phyloP scores from a whole-genome alignment of 2,888 invertebrate genomes.

The Seira musarum region DNA sequence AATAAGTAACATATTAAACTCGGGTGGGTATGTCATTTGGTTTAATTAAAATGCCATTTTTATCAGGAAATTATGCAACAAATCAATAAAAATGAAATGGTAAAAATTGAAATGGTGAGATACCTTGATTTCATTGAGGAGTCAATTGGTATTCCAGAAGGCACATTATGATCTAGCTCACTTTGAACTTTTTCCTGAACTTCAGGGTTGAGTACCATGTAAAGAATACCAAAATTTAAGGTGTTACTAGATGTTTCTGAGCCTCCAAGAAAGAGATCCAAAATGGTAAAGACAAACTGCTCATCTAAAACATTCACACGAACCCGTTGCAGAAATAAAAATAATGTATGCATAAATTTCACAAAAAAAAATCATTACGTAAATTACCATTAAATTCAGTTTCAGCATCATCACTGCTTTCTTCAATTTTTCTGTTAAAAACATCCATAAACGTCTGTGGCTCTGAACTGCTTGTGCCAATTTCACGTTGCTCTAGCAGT shows the following conservation, averaged over 20 bases:
- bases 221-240: neutral
- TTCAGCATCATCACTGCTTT: slow-evolving; percentile 4
- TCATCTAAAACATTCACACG: too few relatives aligned
- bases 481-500: slow-evolving; percentile 2
- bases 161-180: slow-evolving; percentile 23
- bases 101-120: too few relatives aligned
- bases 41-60: too few relatives aligned
- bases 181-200: slow-evolving; percentile 32
- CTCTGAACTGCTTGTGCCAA: too few relatives aligned
- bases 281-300: neutral
- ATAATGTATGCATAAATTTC: too few relatives aligned
- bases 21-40: too few relatives aligned
- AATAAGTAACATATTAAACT: too few relatives aligned
- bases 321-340: too few relatives aligned
- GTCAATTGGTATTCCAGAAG: neutral
- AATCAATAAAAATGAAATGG: too few relatives aligned
- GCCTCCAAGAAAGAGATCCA: slow-evolving; percentile 19
- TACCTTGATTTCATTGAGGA: slow-evolving; percentile 16
- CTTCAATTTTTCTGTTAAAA: slow-evolving; percentile 9
- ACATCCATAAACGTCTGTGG: slow-evolving; percentile 21
- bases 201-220: slow-evolving; percentile 26
- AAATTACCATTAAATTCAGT: too few relatives aligned
- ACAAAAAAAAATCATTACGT: too few relatives aligned
- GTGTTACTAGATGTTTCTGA: neutral
- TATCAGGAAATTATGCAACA: too few relatives aligned